Conservation (phyloP, 2,888 invertebrate genomes). For the Buathra laborator region DNA sequence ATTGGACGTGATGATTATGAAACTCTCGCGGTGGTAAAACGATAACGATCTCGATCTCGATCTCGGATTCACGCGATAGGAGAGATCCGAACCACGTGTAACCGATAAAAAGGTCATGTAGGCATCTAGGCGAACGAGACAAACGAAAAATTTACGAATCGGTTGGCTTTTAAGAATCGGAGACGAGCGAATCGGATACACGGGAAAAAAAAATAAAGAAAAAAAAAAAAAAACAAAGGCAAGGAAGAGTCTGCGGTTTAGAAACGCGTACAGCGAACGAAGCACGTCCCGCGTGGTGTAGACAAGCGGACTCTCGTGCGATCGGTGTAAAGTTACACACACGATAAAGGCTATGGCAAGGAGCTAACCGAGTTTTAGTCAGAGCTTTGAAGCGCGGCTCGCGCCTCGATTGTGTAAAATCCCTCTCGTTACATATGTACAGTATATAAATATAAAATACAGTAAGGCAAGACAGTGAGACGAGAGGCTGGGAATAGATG, state of each 20-base stretch:
- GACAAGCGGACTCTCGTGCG: conserved; percentile 15
- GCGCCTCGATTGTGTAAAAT: conserved; percentile 71
- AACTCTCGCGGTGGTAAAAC: conserved; percentile 57
- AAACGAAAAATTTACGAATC: conserved; percentile 1
- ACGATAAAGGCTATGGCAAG: conserved; percentile 25
- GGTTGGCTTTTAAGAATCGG: neutral
- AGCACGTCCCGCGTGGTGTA: neutral
- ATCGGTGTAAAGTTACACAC: conserved; percentile 38
- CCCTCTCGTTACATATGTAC: conserved; percentile 64
- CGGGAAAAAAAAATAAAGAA: conserved; percentile 7
- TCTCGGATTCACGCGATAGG: conserved; percentile 27
- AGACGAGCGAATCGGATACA: neutral
- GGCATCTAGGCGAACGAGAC: conserved; percentile 34
- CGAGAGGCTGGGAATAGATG: conserved; percentile 11
- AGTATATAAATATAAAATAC: conserved; percentile 74
- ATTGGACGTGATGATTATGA: conserved; percentile 49
- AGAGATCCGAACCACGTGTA: conserved; percentile 4
- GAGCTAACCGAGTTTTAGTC: conserved; percentile 8
- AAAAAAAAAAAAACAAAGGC: neutral
- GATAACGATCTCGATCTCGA: conserved; percentile 53
- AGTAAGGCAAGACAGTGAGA: conserved; percentile 36
- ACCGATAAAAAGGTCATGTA: conserved; percentile 42
- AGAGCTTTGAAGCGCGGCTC: neutral
- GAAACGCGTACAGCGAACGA: neutral
- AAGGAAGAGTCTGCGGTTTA: conserved; percentile 22